Base-by-base conservation (phyloP, 2,888 invertebrate genomes). In the Marronus borbonicus region DNA sequence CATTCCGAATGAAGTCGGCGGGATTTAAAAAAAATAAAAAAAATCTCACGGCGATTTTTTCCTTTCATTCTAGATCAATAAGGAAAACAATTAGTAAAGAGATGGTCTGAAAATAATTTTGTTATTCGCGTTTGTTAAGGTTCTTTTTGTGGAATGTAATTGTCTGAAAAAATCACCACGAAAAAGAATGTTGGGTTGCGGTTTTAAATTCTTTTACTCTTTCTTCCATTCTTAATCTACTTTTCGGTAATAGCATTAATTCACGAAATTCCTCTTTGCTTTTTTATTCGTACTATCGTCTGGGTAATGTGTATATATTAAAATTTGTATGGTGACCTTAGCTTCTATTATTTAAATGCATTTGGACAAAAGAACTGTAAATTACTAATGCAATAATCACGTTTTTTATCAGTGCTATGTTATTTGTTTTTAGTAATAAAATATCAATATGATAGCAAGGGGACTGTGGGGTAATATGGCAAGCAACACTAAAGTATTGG, bases 141-240 rank as follows among this genome's bases (percentile, higher is more conserved):
- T 1, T 44, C 44, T 74, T 74, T 74, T 60, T 50, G 24, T 7
- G 14, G 39, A 74, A 44, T 49, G 36, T 70, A 58, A 39, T 60
- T 36, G 72, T 5, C 4, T n/a, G 28, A 60, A 74, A 74, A 74
- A 74, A 74, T 20, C 44, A 39, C 60, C 60, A 44, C 60, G 60
- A 74, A 74, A 74, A 74, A 74, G 72, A 74, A 60, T 39, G 72
- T 74, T 74, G 72, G 60, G 60, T 74, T 60, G 72, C 60, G 72
- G 72, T 74, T 60, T 20, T 60, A 62, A 74, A 62, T 74, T 74
- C 72, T 74, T 74, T 74, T 60, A 44, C 72, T 74, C 60, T 39
- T 39, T 55, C 55, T 36, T 60, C 39, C 60, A 49, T 74, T 74
- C 72, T 62, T 74, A 58, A 74, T 60, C 72, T 60, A 74, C 39